Evolutionary conservation across 2,113 vertebrate species (phyloP), one percentile per base, ranked within the genome.

Genomic region (Nesoenas mayeri): DNA sequence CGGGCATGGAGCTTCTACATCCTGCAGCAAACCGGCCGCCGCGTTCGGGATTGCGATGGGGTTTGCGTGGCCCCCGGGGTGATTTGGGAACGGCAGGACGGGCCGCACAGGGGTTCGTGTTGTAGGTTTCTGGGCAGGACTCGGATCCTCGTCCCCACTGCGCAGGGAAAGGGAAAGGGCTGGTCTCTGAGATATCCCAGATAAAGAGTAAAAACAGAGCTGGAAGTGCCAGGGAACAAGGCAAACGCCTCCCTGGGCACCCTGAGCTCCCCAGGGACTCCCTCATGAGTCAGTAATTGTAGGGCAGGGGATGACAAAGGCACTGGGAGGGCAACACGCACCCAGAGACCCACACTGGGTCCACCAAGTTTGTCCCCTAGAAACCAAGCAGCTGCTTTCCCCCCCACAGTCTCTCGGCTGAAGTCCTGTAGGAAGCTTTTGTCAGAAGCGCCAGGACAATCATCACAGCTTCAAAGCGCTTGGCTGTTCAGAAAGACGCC

Each of bases 381-480:
- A 34, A 19, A 42, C 11, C 1, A 18, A 28, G 47, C 54, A 29
- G 47, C 61, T 0, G 1, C 36, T 60, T 26, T 32, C 14, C 48
- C 51, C 28, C 40, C 26, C 29, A 31, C 17, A 54, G 6, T 32
- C 22, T 38, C 53, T 40, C 38, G 16, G 54, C 83, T 66, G 28
- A 44, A 79, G 50, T 14, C 17, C 42, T 38, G 56, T 36, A 6
- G 7, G 38, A 36, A 42, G 57, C 25, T 91, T 71, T 79, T 38
- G 31, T 44, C 28, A 14, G 34, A 61, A 20, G 85, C 16, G 31
- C 66, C 73, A 58, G 78, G 79, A 56, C 71, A 77, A 79, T 38
- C 8, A 3, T 12, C 61, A 34, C 50, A 11, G 25, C 42, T 44
- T 18, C 26, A 53, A 85, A 78, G 61, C 80, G 32, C 50, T 64